Evolutionary conservation across 2,797 vertebrate genomes (phyloP), one percentile per base, ranked within the genome.

Genomic region (Oryzias dopingdopingensis): DNA sequence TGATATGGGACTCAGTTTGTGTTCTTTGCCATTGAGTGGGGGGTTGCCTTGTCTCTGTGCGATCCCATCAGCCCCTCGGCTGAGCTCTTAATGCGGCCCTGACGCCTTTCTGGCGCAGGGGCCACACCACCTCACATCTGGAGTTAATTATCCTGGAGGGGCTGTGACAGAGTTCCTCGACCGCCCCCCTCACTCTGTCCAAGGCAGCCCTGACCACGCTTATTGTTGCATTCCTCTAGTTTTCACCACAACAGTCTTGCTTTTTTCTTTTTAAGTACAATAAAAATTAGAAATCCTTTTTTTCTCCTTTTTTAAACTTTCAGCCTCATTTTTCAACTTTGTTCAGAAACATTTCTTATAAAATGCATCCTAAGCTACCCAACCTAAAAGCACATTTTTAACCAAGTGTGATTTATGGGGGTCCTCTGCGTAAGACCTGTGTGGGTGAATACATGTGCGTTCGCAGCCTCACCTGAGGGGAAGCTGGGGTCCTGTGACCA

Each of bases 121-220:
- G 90, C 81, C 87, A 87, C 42, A 65, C 87, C 86, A 86, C 87
- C 74, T 73, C 87, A 93, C 95, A 97, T 96, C 93, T 97, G 96
- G 93, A 96, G 92, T 87, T 83, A 91, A 93, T 96, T 96, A 97
- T 85, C 76, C 85, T 90, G 91, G 83, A 93, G 92, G 92, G 93
- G 91, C 92, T 92, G 92, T 91, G 94, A 94, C 92, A 95, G 89
- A 94, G 85, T 83, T 88, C 89, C 86, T 82, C 77, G 89, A 20
- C 16, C 40, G 13, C 17, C 32, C 40, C 52, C 56, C 65, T 15
- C 24, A 24, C 5, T 57, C 20, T 48, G 77, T 82, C 84, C 80
- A 73, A 71, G 48, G 42, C 76, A 57, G 70, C 69, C 79, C 53
- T 22, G 56, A 76, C 55, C 70, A 63, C 63, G 81, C 80, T 81